These are phyloP conservation scores for Pygmarrhopalites habei DNA, from an alignment of 1,140 invertebrate species.

Conservation along the genomic window DNA sequence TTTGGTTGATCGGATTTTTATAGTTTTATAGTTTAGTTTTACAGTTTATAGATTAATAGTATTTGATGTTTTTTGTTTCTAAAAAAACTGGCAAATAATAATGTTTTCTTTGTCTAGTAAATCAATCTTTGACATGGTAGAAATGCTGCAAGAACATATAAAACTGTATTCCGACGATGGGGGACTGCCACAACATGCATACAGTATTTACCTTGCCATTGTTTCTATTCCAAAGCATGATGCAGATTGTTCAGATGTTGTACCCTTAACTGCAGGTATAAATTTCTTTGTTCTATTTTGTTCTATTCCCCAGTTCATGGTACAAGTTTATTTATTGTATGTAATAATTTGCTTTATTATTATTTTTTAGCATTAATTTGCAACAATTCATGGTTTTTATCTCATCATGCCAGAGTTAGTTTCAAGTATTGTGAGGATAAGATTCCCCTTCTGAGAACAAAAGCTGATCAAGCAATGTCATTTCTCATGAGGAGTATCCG, in stretches of 20 bases:
- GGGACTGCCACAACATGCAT: slow-evolving; percentile 11
- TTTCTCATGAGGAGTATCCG: slow-evolving; percentile 59
- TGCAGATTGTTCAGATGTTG: slow-evolving; percentile 58
- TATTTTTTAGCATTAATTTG: slow-evolving; percentile 82
- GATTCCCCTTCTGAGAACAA: slow-evolving; percentile 45
- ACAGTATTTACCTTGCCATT: slow-evolving; percentile 34
- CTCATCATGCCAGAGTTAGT: slow-evolving; percentile 64
- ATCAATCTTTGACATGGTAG: slow-evolving; percentile 25
- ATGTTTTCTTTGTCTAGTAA: slow-evolving; percentile 14
- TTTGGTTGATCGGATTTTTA: too few relatives aligned
- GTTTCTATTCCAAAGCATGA: slow-evolving; percentile 52
- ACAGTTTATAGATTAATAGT: too few relatives aligned
- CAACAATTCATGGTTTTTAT: slow-evolving; percentile 86
- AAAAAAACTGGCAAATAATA: not conserved
- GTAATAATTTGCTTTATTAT: slow-evolving; percentile 20
- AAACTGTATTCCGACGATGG: slow-evolving; percentile 21
- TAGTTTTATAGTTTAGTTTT: too few relatives aligned
- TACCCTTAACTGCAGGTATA: slow-evolving; percentile 23
- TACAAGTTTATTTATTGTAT: too few relatives aligned
- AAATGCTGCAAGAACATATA: slow-evolving; percentile 22
- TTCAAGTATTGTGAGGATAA: slow-evolving; percentile 49
- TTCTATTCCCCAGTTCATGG: too few relatives aligned
- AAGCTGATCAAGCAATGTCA: slow-evolving; percentile 51
- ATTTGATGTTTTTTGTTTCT: too few relatives aligned
- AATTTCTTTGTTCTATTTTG: too few relatives aligned